Conservation (phyloP, 2,797 vertebrate species). For the Rachycentron canadum region DNA sequence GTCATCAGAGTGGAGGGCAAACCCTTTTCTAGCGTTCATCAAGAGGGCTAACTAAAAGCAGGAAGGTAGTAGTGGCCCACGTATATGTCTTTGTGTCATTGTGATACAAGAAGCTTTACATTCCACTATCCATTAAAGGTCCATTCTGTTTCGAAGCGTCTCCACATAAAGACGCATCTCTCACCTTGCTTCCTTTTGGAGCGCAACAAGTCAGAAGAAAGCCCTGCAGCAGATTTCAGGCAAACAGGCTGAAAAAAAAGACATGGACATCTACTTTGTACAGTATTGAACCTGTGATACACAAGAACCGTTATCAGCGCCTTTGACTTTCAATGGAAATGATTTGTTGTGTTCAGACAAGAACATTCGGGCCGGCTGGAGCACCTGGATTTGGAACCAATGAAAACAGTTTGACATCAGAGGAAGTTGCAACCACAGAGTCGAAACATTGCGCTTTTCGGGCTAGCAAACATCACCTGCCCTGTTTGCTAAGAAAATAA, state of each 20-base stretch:
- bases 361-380: not conserved
- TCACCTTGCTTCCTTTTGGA: no score
- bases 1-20: not conserved
- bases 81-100: not conserved
- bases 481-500: not conserved
- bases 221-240: no score
- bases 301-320: not conserved
- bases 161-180: no score
- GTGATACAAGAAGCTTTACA: not conserved
- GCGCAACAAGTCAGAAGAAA: no score
- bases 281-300: no score
- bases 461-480: no score
- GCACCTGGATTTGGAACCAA: not conserved
- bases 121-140: not conserved
- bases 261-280: no score
- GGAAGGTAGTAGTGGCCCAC: not conserved
- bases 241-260: no score
- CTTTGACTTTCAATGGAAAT: no score
- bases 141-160: no score
- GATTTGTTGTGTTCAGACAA: no score
- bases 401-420: not conserved
- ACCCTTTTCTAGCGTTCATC: not conserved
- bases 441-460: not conserved
- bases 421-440: not conserved
- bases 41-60: not conserved